Base-by-base conservation (phyloP, 2,797 vertebrate species). In the Mormyrops attenuatus region DNA sequence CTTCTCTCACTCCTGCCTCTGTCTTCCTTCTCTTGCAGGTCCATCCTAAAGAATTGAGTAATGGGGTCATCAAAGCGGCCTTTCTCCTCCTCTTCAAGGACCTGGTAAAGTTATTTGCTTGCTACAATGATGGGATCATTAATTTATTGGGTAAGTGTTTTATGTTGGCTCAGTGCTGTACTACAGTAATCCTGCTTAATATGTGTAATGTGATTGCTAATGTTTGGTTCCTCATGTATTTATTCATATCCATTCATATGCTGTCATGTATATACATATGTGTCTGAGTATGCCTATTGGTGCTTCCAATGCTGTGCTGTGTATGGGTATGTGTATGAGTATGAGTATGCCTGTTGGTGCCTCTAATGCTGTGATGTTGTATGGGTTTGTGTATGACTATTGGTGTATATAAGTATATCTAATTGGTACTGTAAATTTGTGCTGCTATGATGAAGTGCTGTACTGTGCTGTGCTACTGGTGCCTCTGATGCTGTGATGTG, bases 71-170 rank as follows among this genome's bases (percentile, higher is more conserved):
- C 96, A 99, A 99, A 92, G 97, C 96, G 93, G 97, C 96, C 82
- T 99, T 99, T 94, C 92, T 99, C 97, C 97, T 99, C 91, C 97
- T 99, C 88, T 99, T 99, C 96, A 99, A 99, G 96, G 99, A 99
- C 92, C 96, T 99, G 95, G 99, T 99, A 93, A 99, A 99, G 95
- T 96, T 99, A 92, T 99, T 99, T 94, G 99, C 99, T 47, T 99
- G 98, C 95, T 99, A 99, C 96, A 99, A 99, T 69, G 99, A 99
- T 84, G 99, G 99, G 44, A 96, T 99, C 93, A 99, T 99, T 96
- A 99, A 99, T 93, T 96, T 99, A 95, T 95, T 99, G 96, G 99
- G 99, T 97, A 92, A 92, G 97, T 95, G 90, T 4, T 86, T 17
- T 88, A 17, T 38, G 34, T 0, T 2, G n/a, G 3, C 44, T 53